Percentiles rank a stretch among this genome's conserved stretches.
Conservation (phyloP, 2,888 invertebrate species). For the Hypselothyrea guttata region DNA sequence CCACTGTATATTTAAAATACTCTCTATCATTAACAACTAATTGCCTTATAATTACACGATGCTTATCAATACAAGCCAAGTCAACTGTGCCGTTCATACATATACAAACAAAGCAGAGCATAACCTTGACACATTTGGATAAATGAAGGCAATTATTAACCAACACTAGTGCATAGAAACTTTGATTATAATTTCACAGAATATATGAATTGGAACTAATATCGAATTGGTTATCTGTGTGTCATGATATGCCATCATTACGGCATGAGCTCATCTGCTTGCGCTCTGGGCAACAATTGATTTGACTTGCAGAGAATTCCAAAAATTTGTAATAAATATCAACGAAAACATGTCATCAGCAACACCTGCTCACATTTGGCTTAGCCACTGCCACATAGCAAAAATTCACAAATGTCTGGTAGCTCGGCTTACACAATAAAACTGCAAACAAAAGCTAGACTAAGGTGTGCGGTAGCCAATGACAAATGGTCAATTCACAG, state of each 20-base stretch:
- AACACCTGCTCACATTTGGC: conserved; percentile 40
- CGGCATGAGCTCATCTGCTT: conserved; percentile 60
- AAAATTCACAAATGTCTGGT: conserved; percentile 68
- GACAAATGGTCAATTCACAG: too few relatives aligned
- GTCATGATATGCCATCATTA: background rate
- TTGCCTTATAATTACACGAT: conserved; percentile 36
- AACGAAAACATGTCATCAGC: background rate
- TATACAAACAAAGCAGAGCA: background rate
- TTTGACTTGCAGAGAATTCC: conserved; percentile 38
- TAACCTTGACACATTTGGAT: conserved; percentile 39
- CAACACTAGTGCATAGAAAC: conserved; percentile 33
- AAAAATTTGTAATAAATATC: conserved; percentile 8
- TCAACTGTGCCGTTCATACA: conserved; percentile 4
- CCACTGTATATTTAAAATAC: conserved; percentile 1
- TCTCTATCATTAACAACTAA: conserved; percentile 23
- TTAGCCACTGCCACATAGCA: conserved; percentile 49
- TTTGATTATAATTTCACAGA: conserved; percentile 24
- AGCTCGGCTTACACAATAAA: conserved; percentile 58
- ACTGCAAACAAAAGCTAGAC: conserved; percentile 7
- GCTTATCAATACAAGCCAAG: conserved; percentile 23
- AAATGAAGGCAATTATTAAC: conserved; percentile 23
- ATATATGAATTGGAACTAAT: too few relatives aligned
- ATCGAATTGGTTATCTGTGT: too few relatives aligned
- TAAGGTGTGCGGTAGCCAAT: too few relatives aligned
- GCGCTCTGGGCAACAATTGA: conserved; percentile 44